Percentiles rank a stretch among this genome's conserved stretches.
phyloP scores from a whole-genome alignment of 1,140 invertebrate species.

The Atta colombica region DNA sequence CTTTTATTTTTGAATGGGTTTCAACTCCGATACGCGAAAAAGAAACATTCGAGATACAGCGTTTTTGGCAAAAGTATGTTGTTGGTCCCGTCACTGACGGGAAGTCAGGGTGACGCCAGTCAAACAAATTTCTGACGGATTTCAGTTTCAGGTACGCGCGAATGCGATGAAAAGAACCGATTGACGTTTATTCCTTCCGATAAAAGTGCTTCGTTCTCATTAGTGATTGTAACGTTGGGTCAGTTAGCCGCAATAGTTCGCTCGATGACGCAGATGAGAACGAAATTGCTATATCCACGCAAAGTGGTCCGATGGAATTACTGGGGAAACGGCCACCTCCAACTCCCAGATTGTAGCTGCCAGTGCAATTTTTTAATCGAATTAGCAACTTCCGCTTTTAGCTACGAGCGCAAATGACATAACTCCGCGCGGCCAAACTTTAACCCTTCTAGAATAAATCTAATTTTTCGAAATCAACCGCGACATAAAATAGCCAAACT shows the following conservation, averaged over 20 bases:
- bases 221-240: slow-evolving; percentile 21
- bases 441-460: slow-evolving; percentile 28
- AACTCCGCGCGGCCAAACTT: slow-evolving; percentile 50
- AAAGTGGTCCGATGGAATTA: slow-evolving; percentile 58
- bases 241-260: slow-evolving; percentile 37
- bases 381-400: slow-evolving; percentile 55
- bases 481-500: slow-evolving; percentile 25
- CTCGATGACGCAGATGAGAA: slow-evolving; percentile 52
- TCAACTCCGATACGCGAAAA: not conserved
- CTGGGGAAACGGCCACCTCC: slow-evolving; percentile 23
- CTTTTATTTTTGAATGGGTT: slow-evolving; percentile 40
- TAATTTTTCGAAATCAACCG: slow-evolving; percentile 52
- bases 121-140: slow-evolving; percentile 18
- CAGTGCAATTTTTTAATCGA: slow-evolving; percentile 61
- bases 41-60: slow-evolving; percentile 44
- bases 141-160: not conserved
- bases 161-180: not conserved
- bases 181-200: slow-evolving; percentile 9
- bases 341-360: slow-evolving; percentile 49
- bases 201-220: slow-evolving; percentile 41
- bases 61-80: slow-evolving; percentile 35
- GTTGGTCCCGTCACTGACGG: not conserved
- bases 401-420: slow-evolving; percentile 30
- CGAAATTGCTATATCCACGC: slow-evolving; percentile 56
- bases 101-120: not conserved